These are phyloP conservation scores for zebrafish (Danio rerio) DNA, from an alignment of 2,113 vertebrate genomes.

Conservation along the genomic window GRCz12tu NC_133184.1:26118001-26118500, in stretches of 20 bases:
- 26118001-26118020: background rate
- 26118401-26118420: conserved; percentile 43
- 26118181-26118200: conserved; percentile 35
- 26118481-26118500: conserved; percentile 8
- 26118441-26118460: conserved; percentile 39
- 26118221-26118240: conserved; percentile 51
- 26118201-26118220: conserved; percentile 57
- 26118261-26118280: conserved; percentile 53
- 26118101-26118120: background rate
- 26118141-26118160: background rate
- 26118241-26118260: conserved; percentile 61
- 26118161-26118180: conserved; percentile 9
- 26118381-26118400: conserved; percentile 49
- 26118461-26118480: conserved; percentile 36
- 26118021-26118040: conserved; percentile 22
- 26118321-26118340: conserved; percentile 70
- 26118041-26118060: conserved; percentile 5
- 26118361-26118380: conserved; percentile 45
- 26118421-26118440: conserved; percentile 37
- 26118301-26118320: conserved; percentile 64
- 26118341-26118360: conserved; percentile 60
- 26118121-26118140: background rate
- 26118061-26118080: background rate
- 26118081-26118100: background rate
- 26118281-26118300: conserved; percentile 53